These are phyloP conservation scores for Ophthalmotilapia sp. DNA, from an alignment of 2,113 vertebrate genomes.

Conservation along the genomic window DNA sequence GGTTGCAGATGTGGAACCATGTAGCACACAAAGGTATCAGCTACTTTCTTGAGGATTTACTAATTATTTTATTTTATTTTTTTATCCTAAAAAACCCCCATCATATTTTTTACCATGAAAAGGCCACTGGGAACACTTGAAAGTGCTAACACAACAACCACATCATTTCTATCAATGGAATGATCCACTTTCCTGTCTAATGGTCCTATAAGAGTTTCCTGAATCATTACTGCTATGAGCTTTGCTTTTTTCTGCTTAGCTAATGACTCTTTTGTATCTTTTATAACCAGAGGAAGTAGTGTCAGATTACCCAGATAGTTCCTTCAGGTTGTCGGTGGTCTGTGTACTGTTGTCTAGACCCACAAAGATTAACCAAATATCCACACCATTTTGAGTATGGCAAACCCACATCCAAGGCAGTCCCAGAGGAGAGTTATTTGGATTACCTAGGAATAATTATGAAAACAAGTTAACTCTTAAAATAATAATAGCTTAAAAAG, in stretches of 20 bases:
- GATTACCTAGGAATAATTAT: not conserved
- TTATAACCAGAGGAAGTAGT: not conserved
- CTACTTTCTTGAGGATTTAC: not conserved
- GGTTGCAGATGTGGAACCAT: not conserved
- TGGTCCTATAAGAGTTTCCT: not conserved
- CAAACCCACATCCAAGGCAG: not conserved
- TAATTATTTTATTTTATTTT: not conserved
- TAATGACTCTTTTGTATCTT: not conserved
- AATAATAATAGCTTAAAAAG: not conserved
- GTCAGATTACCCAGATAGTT: not conserved
- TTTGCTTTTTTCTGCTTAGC: not conserved
- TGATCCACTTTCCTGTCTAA: not conserved
- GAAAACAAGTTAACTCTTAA: not conserved
- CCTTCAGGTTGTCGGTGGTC: not conserved
- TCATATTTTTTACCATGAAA: not conserved
- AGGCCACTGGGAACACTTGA: not conserved
- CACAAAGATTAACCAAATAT: not conserved
- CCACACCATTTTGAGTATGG: not conserved
- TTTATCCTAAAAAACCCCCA: rapidly evolving
- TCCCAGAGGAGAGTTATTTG: not conserved
- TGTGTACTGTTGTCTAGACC: not conserved
- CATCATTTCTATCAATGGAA: not conserved
- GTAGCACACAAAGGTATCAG: not conserved
- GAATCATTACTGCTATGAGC: not conserved
- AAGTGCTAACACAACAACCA: not conserved